Evolutionary conservation across 2,888 invertebrate genomes (phyloP).

Genomic region (Drosophila parthenogenetica): DNA sequence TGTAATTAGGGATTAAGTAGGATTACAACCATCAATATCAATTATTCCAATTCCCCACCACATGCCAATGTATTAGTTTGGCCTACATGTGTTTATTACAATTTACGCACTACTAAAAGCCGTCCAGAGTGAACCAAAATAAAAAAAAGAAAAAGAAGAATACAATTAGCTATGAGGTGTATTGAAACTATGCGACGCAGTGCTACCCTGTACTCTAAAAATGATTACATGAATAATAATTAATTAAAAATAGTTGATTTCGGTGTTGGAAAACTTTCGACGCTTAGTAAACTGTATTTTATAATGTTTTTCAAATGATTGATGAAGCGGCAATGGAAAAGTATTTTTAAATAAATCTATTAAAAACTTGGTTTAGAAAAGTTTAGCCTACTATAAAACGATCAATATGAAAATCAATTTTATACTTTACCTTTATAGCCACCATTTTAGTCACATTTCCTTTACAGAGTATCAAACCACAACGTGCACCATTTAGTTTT

Average conservation of each 20-base stretch:
- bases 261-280: too few species aligned
- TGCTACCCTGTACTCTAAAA: slow-evolving; percentile 15
- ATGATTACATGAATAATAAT: neutral
- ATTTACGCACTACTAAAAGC: slow-evolving; percentile 60
- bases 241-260: too few species aligned
- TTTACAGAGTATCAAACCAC: slow-evolving; percentile 11
- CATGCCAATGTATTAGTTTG: slow-evolving; percentile 60
- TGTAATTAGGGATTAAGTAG: slow-evolving; percentile 81
- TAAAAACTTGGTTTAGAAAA: too few species aligned
- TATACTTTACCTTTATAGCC: too few species aligned
- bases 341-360: too few species aligned
- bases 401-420: too few species aligned
- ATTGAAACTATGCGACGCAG: neutral
- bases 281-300: too few species aligned
- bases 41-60: slow-evolving; percentile 63
- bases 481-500: neutral
- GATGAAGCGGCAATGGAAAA: too few species aligned
- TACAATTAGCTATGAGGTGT: neutral
- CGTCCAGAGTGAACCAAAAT: slow-evolving; percentile 11
- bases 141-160: slow-evolving; percentile 30
- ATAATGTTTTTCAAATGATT: too few species aligned
- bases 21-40: slow-evolving; percentile 81
- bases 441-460: neutral
- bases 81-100: slow-evolving; percentile 64
- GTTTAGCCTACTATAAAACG: too few species aligned